Percentiles rank a stretch among this genome's conserved stretches.
Conservation (phyloP, 2,888 invertebrate genomes). For the Anodontia alba region DNA sequence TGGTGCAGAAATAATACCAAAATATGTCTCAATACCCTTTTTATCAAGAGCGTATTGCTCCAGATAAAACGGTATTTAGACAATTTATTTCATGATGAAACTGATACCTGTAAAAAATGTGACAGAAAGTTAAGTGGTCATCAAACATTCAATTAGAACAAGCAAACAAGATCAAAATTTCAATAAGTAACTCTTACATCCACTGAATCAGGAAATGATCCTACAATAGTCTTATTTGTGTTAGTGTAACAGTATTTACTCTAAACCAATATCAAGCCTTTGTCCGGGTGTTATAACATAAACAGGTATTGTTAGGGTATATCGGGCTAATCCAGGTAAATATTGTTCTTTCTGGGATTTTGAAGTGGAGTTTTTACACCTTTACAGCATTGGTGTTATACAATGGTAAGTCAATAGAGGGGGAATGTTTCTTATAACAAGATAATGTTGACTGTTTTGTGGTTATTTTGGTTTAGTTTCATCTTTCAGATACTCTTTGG, state of each 20-base stretch:
- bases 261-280: constrained; percentile 36
- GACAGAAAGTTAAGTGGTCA: constrained; percentile 4
- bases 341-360: constrained; percentile 49
- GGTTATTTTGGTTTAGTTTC: background rate
- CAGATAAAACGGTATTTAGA: no score
- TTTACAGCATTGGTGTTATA: constrained; percentile 44
- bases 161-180: constrained; percentile 11
- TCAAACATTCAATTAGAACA: constrained; percentile 15
- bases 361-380: constrained; percentile 56
- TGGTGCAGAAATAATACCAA: no score
- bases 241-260: constrained; percentile 41
- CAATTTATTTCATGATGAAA: no score
- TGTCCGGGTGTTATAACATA: constrained; percentile 27
- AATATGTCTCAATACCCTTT: no score
- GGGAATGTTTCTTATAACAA: constrained; percentile 51
- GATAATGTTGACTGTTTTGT: constrained; percentile 33
- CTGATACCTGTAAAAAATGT: constrained; percentile 9
- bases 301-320: constrained; percentile 39
- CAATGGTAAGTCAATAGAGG: constrained; percentile 45
- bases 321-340: constrained; percentile 53
- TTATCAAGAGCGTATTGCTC: no score
- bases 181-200: constrained; percentile 8
- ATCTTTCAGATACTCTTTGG: no score
- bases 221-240: constrained; percentile 43
- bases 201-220: constrained; percentile 38